phyloP scores from a whole-genome alignment of 1,140 invertebrate genomes.

The Sesamia nonagrioides region DNA sequence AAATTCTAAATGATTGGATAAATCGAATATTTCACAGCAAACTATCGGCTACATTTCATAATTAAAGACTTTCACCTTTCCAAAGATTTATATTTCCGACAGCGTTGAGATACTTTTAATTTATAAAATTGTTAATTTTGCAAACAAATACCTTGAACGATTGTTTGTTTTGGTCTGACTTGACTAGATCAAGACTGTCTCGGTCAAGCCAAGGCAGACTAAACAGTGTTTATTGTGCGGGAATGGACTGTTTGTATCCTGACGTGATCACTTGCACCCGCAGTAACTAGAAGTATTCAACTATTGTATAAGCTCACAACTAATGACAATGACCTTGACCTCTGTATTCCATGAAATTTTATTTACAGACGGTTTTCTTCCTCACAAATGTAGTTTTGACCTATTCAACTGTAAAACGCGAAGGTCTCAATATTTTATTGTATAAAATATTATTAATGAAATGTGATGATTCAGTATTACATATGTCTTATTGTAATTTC shows the following conservation, averaged over 20 bases:
- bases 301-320: too few species aligned
- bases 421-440: neutral
- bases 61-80: neutral
- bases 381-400: neutral
- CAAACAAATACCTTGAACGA: neutral
- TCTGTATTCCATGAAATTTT: conserved; percentile 2
- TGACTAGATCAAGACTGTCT: neutral
- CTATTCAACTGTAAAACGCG: neutral
- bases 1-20: neutral
- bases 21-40: neutral
- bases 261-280: too few species aligned
- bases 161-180: neutral
- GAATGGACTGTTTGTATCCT: neutral
- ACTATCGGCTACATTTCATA: neutral
- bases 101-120: too few species aligned
- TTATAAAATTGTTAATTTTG: neutral
- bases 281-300: too few species aligned
- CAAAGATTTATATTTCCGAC: neutral
- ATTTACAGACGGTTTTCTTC: neutral
- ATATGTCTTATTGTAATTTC: conserved; percentile 17
- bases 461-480: neutral
- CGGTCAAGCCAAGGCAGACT: neutral
- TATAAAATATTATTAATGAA: neutral
- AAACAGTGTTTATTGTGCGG: neutral
- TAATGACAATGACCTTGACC: neutral